Evolutionary conservation across 1,140 invertebrate genomes (phyloP).

Genomic region (Calosoma granatense): DNA sequence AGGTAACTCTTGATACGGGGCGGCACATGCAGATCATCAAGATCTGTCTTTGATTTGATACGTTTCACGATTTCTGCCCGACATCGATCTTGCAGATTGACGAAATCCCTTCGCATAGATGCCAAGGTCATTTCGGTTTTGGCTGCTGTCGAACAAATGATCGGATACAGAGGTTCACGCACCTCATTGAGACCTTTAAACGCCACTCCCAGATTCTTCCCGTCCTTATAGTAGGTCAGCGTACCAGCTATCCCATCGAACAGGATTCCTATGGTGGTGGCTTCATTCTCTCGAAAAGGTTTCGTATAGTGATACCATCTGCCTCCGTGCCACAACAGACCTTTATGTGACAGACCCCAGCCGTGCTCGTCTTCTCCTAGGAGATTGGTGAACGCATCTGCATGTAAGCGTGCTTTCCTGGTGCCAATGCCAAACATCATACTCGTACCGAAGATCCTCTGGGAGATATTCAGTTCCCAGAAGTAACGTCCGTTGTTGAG

Average conservation of each 20-base stretch:
- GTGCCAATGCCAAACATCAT: constrained; percentile 72
- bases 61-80: constrained; percentile 42
- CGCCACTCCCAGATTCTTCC: constrained; percentile 48
- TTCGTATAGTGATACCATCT: constrained; percentile 49
- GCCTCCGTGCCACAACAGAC: constrained; percentile 58
- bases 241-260: constrained; percentile 60
- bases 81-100: constrained; percentile 55
- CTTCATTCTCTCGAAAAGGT: constrained; percentile 57
- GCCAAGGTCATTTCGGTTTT: constrained; percentile 62
- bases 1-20: constrained; percentile 38
- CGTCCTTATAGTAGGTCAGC: constrained; percentile 64
- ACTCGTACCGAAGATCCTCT: constrained; percentile 61
- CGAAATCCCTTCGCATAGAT: constrained; percentile 46
- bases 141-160: constrained; percentile 61
- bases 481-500: constrained; percentile 56
- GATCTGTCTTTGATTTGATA: constrained; percentile 31
- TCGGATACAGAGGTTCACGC: constrained; percentile 55
- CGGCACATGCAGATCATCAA: constrained; percentile 40
- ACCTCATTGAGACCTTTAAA: constrained; percentile 44
- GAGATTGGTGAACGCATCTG: constrained; percentile 56
- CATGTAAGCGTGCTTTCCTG: constrained; percentile 47
- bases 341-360: constrained; percentile 68
- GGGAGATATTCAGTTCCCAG: constrained; percentile 57
- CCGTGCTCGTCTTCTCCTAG: constrained; percentile 58
- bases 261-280: constrained; percentile 53